A percentile compares a stretch with the other conserved stretches of the same genome.
phyloP scores from a whole-genome alignment of 2,113 vertebrate species.

The Nanger granti region DNA sequence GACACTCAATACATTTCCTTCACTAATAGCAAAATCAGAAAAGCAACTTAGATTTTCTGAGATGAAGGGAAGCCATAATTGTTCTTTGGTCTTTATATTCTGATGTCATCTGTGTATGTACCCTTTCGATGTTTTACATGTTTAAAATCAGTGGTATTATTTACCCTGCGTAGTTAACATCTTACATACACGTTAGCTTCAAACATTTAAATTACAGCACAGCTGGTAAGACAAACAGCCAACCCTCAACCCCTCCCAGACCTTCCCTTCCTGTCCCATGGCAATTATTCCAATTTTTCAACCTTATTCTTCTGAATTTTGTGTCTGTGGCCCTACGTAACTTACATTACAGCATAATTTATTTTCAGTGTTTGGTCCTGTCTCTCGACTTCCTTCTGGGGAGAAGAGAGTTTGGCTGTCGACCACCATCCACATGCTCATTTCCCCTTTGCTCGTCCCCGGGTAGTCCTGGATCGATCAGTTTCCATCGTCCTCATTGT shows the following conservation, averaged over 20 bases:
- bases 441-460: no score
- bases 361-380: neutral
- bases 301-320: neutral
- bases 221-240: neutral
- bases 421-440: fast-evolving
- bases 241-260: neutral
- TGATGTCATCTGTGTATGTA: neutral
- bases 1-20: neutral
- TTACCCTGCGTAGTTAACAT: neutral
- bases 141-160: neutral
- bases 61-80: neutral
- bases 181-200: neutral
- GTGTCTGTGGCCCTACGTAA: neutral
- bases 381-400: neutral
- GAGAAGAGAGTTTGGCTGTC: neutral
- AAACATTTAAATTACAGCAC: neutral
- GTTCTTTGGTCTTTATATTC: neutral
- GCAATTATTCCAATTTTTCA: neutral
- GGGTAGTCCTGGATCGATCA: neutral
- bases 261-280: neutral
- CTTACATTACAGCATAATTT: neutral
- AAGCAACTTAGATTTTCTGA: neutral
- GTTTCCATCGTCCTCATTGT: fast-evolving
- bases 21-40: neutral
- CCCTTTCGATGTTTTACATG: neutral